Base-by-base conservation (phyloP, 2,797 vertebrate genomes). In the Sparidentex hasta region DNA sequence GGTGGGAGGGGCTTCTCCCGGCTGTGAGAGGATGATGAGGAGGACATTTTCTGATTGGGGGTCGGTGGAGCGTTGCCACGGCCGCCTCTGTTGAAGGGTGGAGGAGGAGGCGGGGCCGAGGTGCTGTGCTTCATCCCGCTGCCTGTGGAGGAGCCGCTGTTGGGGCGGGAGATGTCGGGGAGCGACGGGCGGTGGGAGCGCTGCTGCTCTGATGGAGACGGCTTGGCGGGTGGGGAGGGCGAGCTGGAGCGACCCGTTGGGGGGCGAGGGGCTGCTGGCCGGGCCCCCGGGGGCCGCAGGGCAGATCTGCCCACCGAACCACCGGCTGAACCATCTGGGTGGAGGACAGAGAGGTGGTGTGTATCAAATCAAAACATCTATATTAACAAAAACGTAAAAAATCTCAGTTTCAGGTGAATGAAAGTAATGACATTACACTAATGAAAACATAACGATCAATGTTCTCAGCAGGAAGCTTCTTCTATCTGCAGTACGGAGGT, bases 1-100 rank as follows among this genome's bases (percentile, higher is more conserved):
- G 97, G 97, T 0, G 97, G 98, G 86, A 97, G 95, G 54, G 97
- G 97, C 51, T 98, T 98, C 81, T 98, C 97, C 78, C 96, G 91
- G 90, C 94, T 97, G 86, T 97, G 96, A 62, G 96, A 91, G 2
- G 90, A 86, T 11, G 67, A 52, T 87, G 96, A 91, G 2, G 90
- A 86, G 13, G 67, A 52, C 87, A 92, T 13, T 90, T 93, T 94
- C 56, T 72, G 82, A 91, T 86, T 87, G 82, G 95, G 43, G 73
- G 95, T 11, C 46, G 13, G 94, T 38, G 96, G 95, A 0, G 95
- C 95, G 0, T 95, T 94, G 41, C 94, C 82, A 0, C 96, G 93
- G 16, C 95, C 92, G n/a, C 90, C 89, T 51, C 92, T 76, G 88
- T 76, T 94, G 62, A 95, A 94, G 6, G 95, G 95, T 0, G 94